Evolutionary conservation across 2,113 vertebrate species (phyloP).

Genomic region (Regulus satrapa): DNA sequence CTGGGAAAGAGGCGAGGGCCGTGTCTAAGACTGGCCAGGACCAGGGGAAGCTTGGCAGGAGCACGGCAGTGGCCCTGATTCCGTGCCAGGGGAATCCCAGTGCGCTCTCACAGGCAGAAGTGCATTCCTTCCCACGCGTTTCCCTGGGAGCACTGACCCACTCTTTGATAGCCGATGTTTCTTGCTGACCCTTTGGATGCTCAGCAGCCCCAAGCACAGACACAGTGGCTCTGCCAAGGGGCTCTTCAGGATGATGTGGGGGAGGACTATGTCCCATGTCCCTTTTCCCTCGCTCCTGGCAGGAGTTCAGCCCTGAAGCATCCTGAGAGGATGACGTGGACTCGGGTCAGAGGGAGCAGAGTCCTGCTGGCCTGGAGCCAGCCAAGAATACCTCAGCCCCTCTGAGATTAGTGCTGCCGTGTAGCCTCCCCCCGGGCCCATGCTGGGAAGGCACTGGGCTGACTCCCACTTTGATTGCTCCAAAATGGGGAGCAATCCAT

Average conservation of each 20-base stretch:
- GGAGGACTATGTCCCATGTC: not conserved
- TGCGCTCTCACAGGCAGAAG: not conserved
- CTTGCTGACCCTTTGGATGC: not conserved
- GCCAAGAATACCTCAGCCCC: not conserved
- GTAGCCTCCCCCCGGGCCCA: rapidly evolving
- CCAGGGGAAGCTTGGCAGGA: not conserved
- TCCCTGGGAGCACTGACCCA: slow-evolving; percentile 23
- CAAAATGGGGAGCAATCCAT: rapidly evolving
- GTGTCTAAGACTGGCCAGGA: not conserved
- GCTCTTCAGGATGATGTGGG: rapidly evolving
- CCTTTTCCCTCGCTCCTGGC: not conserved
- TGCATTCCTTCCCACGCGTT: slow-evolving; percentile 49
- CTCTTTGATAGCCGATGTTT: not conserved
- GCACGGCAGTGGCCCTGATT: not conserved
- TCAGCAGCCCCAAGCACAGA: not conserved
- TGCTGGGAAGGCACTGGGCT: not conserved
- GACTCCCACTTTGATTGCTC: rapidly evolving
- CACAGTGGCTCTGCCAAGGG: not conserved
- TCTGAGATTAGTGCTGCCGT: rapidly evolving
- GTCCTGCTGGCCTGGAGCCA: not conserved
- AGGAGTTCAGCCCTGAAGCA: not conserved
- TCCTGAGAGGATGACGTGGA: rapidly evolving
- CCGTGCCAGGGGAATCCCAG: slow-evolving; percentile 49
- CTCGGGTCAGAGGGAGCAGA: not conserved
- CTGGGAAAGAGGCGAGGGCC: not conserved